Evolutionary conservation across 2,888 invertebrate species (phyloP).

Genomic region (Atherix ibis): DNA sequence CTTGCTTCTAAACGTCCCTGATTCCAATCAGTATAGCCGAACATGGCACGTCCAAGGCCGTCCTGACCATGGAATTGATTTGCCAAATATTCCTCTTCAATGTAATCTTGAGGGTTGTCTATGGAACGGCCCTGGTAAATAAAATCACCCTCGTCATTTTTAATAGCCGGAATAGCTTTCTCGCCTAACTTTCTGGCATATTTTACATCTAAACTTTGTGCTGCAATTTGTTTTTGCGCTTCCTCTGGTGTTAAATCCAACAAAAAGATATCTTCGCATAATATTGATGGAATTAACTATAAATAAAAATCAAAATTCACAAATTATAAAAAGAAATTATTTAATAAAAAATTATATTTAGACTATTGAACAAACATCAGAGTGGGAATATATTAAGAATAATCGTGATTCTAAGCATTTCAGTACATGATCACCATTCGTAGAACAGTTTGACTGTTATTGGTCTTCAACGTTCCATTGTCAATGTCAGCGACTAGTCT

Average conservation of each 20-base stretch:
- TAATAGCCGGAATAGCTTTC: slow-evolving; percentile 32
- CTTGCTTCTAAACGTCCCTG: slow-evolving; percentile 59
- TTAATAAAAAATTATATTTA: too few species aligned
- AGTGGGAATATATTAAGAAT: too few species aligned
- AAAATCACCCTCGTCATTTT: slow-evolving; percentile 26
- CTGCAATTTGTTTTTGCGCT: slow-evolving; percentile 29
- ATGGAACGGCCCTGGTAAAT: slow-evolving; percentile 40
- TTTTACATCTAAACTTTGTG: slow-evolving; percentile 34
- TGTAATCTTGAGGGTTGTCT: slow-evolving; percentile 46
- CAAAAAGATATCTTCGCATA: slow-evolving; percentile 35
- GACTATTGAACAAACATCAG: too few species aligned
- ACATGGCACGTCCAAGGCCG: slow-evolving; percentile 52
- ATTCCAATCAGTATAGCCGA: slow-evolving; percentile 57
- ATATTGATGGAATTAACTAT: slow-evolving; percentile 17
- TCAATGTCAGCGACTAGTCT: too few species aligned
- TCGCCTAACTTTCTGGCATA: slow-evolving; percentile 41
- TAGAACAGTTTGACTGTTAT: too few species aligned
- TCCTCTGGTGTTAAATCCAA: slow-evolving; percentile 38
- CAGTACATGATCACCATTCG: too few species aligned
- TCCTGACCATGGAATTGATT: slow-evolving; percentile 58
- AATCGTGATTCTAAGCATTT: too few species aligned
- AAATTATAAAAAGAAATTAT: too few species aligned
- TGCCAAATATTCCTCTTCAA: slow-evolving; percentile 54
- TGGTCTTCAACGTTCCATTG: too few species aligned
- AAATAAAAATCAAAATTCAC: too few species aligned